Base-by-base conservation (phyloP, 2,888 invertebrate genomes). In the Drosophila subquinaria region DNA sequence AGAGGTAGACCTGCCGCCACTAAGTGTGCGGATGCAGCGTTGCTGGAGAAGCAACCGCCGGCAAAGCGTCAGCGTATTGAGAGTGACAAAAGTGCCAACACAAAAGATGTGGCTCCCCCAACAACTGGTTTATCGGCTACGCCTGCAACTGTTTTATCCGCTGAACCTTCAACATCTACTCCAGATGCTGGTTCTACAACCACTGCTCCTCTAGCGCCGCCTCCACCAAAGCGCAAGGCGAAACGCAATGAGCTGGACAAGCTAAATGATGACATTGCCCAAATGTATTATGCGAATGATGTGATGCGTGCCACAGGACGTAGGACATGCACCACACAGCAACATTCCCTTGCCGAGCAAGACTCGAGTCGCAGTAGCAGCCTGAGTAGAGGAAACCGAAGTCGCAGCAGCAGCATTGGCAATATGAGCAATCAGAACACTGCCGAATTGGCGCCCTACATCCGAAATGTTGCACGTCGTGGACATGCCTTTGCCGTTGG, bases 231-330 rank as follows among this genome's bases (percentile, higher is more conserved):
- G 69, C 65, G 70, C 45, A 52, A 13, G 78, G n/a, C 73, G 45
- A 95, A 95, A 72, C 88, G 89, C 4, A 90, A 74, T 66, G 95
- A 95, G 72, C 81, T 95, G 36, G 95, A 95, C 69, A 93, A 94
- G 81, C 90, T 95, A 0, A 95, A 95, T 75, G 95, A 94, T 45
- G 95, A 95, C 76, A 94, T 95, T 55, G 94, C 95, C 17, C 94
- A 95, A 50, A 95, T 95, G 94, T 95, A 95, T 73, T 95, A 95
- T 50, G 93, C 94, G 53, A 93, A 95, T 53, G 93, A 92, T 1
- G 95, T 95, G 1, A 90, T 95, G 30, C 94, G 94, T 0, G 94
- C 95, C 1, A 94, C 94, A 0, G 95, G 95, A 0, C 93, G 94
- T 71, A 91, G 95, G 9, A 93, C 94, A 91, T 95, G 95, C 68